Percentiles rank a stretch among this genome's conserved stretches.
These are phyloP conservation scores for Piaya cayana DNA, from an alignment of 2,113 vertebrate species.

Conservation along the genomic window DNA sequence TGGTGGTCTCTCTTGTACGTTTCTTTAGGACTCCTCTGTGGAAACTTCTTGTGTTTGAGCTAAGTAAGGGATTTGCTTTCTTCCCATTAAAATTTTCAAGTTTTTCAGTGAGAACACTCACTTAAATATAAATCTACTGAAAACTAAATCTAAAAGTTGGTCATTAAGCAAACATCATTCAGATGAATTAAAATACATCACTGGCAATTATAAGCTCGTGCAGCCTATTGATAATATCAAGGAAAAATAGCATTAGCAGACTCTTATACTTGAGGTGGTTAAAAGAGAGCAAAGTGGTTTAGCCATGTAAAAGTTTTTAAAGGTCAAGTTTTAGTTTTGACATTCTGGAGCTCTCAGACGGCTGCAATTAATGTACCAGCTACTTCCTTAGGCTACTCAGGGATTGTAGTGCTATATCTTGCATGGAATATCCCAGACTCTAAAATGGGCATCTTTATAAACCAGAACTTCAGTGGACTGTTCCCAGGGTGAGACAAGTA, in stretches of 20 bases:
- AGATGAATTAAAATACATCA: not conserved
- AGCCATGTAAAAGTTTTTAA: not conserved
- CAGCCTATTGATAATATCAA: not conserved
- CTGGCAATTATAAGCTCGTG: not conserved
- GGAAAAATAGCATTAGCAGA: not conserved
- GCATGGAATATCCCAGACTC: not conserved
- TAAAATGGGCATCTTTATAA: not conserved
- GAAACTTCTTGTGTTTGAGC: not conserved
- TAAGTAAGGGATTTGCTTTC: not conserved
- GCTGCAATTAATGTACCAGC: not conserved
- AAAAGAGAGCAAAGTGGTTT: not conserved
- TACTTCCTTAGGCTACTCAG: fast-evolving
- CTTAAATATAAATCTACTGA: not conserved
- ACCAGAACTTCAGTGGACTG: not conserved
- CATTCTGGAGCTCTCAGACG: not conserved
- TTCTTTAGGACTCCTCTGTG: not conserved
- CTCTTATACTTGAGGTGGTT: not conserved
- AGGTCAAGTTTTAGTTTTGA: not conserved
- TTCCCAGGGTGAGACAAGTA: not conserved
- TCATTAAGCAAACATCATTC: not conserved
- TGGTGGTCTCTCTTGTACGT: not conserved
- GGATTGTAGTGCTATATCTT: fast-evolving
- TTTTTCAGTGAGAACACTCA: not conserved
- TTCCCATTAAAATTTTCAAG: not conserved
- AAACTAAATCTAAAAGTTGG: not conserved